Percentiles rank a stretch among this genome's conserved stretches.
These are phyloP conservation scores for Drosophila parthenogenetica DNA, from an alignment of 2,888 invertebrate genomes.

Conservation along the genomic window DNA sequence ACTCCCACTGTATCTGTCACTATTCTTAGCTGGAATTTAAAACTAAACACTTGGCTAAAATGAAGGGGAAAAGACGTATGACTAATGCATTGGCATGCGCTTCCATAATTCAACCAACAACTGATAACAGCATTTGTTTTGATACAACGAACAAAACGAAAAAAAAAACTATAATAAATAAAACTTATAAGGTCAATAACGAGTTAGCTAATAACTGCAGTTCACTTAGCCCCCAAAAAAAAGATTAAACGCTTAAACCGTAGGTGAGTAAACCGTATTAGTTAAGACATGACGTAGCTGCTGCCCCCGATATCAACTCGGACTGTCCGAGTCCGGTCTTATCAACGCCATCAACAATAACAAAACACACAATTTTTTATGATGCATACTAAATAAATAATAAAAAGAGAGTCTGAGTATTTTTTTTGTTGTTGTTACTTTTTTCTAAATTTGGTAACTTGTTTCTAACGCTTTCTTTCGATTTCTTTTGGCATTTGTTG, in stretches of 20 bases:
- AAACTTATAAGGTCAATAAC: not conserved
- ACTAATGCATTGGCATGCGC: slow-evolving; percentile 54
- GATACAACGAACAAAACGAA: slow-evolving; percentile 26
- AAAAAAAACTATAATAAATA: not conserved
- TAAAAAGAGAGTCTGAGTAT: slow-evolving; percentile 8
- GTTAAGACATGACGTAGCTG: slow-evolving; percentile 48
- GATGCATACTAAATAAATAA: not conserved
- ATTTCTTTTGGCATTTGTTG: not conserved
- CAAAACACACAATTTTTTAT: slow-evolving; percentile 2
- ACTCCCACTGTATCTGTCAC: not conserved
- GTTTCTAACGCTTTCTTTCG: slow-evolving; percentile 3
- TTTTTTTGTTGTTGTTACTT: not conserved
- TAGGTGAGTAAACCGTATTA: slow-evolving; percentile 29
- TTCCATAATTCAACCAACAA: slow-evolving; percentile 9
- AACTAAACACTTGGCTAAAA: slow-evolving; percentile 22
- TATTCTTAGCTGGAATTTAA: slow-evolving; percentile 17
- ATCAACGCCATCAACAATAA: slow-evolving; percentile 12
- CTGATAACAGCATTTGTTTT: slow-evolving; percentile 44
- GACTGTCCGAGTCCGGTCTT: slow-evolving; percentile 4
- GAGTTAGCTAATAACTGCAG: slow-evolving; percentile 39
- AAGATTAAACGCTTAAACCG: slow-evolving; percentile 37
- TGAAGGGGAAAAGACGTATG: slow-evolving; percentile 29
- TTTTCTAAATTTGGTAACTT: not conserved
- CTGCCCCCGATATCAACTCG: slow-evolving; percentile 7
- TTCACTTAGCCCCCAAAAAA: slow-evolving; percentile 9